Evolutionary conservation across 2,888 invertebrate genomes (phyloP).

Genomic region (Vesta saturnalis): DNA sequence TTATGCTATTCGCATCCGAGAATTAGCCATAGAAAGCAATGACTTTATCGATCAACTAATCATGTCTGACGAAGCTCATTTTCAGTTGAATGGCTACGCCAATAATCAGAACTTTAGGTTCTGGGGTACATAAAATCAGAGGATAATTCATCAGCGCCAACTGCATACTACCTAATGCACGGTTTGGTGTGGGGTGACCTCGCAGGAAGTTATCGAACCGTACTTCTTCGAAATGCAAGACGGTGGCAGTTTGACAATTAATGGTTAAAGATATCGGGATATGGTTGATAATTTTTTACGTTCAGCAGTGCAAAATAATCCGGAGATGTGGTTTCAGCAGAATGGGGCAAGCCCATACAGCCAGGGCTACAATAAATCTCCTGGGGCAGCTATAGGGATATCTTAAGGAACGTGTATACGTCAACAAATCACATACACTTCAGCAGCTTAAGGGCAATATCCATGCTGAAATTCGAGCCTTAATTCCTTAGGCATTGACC

Average conservation of each 20-base stretch:
- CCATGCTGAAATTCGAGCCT: neutral
- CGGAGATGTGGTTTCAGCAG: constrained; percentile 33
- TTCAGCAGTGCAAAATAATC: constrained; percentile 4
- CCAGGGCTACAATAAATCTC: constrained; percentile 30
- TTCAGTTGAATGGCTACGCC: too few relatives aligned
- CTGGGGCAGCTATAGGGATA: constrained; percentile 26
- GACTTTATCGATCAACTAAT: constrained; percentile 3
- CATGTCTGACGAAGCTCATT: too few relatives aligned
- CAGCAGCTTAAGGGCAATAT: too few relatives aligned
- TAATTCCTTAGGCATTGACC: constrained; percentile 2
- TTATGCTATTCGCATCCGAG: too few relatives aligned
- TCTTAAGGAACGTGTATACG: constrained; percentile 6
- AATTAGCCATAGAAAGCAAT: constrained; percentile 11
- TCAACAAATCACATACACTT: too few relatives aligned
- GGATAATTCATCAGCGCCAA: constrained; percentile 12
- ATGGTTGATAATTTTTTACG: constrained; percentile 13
- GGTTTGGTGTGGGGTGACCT: constrained; percentile 13
- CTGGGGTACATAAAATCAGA: constrained; percentile 2
- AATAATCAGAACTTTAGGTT: neutral
- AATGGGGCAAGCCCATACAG: constrained; percentile 26
- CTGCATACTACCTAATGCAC: constrained; percentile 4
- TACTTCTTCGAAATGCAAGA: constrained; percentile 4
- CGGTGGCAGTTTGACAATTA: constrained; percentile 5
- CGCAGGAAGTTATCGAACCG: constrained; percentile 5
- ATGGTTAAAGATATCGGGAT: constrained; percentile 10